These are phyloP conservation scores for Megamerina dolium DNA, from an alignment of 2,888 invertebrate genomes.

Conservation along the genomic window DNA sequence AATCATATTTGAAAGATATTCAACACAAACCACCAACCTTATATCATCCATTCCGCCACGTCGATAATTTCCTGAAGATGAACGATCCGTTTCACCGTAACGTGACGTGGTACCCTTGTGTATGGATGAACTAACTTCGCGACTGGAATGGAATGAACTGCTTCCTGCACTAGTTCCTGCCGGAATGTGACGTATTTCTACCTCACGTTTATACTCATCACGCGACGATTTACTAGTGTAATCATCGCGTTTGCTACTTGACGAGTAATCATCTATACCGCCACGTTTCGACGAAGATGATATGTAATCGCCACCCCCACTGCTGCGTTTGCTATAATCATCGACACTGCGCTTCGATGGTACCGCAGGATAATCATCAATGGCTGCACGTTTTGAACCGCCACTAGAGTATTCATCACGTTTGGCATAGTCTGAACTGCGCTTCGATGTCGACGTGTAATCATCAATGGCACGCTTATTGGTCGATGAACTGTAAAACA, in stretches of 20 bases:
- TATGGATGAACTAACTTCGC: constrained; percentile 20
- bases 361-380: constrained; percentile 37
- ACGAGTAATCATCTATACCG: constrained; percentile 38
- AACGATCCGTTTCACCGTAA: constrained; percentile 36
- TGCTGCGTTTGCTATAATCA: constrained; percentile 33
- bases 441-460: constrained; percentile 34
- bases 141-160: constrained; percentile 31
- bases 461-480: constrained; percentile 42
- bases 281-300: constrained; percentile 29
- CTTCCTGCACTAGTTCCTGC: constrained; percentile 19
- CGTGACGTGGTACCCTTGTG: constrained; percentile 29
- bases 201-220: constrained; percentile 43
- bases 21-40: constrained; percentile 16
- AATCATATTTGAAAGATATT: too few relatives aligned
- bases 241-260: constrained; percentile 38
- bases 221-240: constrained; percentile 25
- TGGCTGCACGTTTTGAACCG: constrained; percentile 33
- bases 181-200: constrained; percentile 43
- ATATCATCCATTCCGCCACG: constrained; percentile 34
- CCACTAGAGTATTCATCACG: constrained; percentile 22
- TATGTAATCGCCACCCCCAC: constrained; percentile 26
- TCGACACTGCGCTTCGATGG: constrained; percentile 33
- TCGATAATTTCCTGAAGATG: constrained; percentile 32
- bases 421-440: constrained; percentile 32
- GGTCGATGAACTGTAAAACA: constrained; percentile 31